Conservation (phyloP, 2,888 invertebrate genomes). For the Sminthurides aquaticus region DNA sequence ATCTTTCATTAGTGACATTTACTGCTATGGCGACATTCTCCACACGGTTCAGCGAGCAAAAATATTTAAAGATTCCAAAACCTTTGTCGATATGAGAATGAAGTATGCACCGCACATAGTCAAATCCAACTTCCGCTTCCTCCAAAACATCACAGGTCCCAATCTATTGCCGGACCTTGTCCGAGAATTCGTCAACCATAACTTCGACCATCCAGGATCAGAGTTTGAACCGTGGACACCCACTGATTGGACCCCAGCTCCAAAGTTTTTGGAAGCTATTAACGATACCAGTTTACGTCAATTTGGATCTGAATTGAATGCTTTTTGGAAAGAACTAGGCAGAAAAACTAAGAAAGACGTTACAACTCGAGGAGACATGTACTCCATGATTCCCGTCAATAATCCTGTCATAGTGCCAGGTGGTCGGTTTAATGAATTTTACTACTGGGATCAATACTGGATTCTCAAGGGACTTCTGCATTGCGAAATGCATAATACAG, state of each 20-base stretch:
- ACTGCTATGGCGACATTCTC: conserved; percentile 68
- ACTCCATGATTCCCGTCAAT: conserved; percentile 51
- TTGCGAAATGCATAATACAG: conserved; percentile 75
- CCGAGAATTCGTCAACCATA: conserved; percentile 28
- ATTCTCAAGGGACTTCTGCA: conserved; percentile 76
- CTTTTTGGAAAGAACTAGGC: conserved; percentile 49
- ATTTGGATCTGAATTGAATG: conserved; percentile 60
- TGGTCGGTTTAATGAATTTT: conserved; percentile 56
- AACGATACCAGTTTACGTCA: conserved; percentile 60
- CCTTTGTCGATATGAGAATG: conserved; percentile 69
- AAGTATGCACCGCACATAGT: conserved; percentile 55
- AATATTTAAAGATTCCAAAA: conserved; percentile 70
- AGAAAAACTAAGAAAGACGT: conserved; percentile 66
- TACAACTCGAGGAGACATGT: conserved; percentile 56
- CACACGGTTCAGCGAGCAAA: conserved; percentile 74
- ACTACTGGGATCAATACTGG: conserved; percentile 97
- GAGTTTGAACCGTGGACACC: conserved; percentile 51
- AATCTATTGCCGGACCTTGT: conserved; percentile 42
- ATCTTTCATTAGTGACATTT: conserved; percentile 76
- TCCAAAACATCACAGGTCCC: conserved; percentile 52
- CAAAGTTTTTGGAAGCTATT: conserved; percentile 63
- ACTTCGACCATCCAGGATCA: conserved; percentile 30
- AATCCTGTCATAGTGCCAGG: conserved; percentile 62
- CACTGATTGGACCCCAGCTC: conserved; percentile 66
- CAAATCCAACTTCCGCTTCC: conserved; percentile 52